Evolutionary conservation across 2,888 invertebrate genomes (phyloP).

Genomic region (Tipula unca): DNA sequence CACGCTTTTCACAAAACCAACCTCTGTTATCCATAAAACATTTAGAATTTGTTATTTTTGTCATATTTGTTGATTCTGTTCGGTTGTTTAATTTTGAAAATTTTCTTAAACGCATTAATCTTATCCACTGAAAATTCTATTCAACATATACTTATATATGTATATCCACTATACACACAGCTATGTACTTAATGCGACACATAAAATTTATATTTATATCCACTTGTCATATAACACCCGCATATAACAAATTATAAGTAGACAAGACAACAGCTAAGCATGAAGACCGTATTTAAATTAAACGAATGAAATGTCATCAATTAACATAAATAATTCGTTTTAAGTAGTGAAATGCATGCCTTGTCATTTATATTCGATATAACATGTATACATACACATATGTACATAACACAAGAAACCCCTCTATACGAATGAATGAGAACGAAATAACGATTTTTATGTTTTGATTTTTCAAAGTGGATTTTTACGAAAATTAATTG

Average conservation of each 20-base stretch:
- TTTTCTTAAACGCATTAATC: neutral
- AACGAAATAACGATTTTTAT: neutral
- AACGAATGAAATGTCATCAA: neutral
- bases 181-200: neutral
- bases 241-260: neutral
- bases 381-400: too few relatives aligned
- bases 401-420: neutral
- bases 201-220: neutral
- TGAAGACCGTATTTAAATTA: neutral
- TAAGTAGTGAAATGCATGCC: neutral
- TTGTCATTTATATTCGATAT: neutral
- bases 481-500: neutral
- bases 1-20: neutral
- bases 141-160: neutral
- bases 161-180: neutral
- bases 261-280: neutral
- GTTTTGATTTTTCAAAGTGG: neutral
- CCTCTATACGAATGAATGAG: neutral
- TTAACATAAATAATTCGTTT: conserved; percentile 8
- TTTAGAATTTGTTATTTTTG: conserved; percentile 8
- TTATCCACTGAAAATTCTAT: neutral
- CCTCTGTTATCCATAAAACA: conserved; percentile 14
- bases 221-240: conserved; percentile 8
- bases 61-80: neutral
- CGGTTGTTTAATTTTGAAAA: neutral